phyloP scores from a whole-genome alignment of 2,797 vertebrate species.

The Sebastes minor region DNA sequence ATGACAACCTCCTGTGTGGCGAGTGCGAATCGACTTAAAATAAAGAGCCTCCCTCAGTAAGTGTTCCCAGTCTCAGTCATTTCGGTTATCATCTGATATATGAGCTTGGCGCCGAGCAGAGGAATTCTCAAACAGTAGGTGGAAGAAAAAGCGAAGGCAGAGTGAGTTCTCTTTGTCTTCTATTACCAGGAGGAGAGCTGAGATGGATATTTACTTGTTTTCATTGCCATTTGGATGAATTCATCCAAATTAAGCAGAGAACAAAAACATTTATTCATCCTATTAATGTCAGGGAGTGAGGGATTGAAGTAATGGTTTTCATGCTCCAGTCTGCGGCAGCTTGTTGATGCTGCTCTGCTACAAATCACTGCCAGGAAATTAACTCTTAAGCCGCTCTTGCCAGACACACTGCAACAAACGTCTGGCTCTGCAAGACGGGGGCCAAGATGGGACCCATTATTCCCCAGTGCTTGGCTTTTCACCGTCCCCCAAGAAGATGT shows the following conservation, averaged over 20 bases:
- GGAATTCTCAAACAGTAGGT: slow-evolving; percentile 53
- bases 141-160: slow-evolving; percentile 54
- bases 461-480: slow-evolving; percentile 28
- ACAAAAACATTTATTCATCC: slow-evolving; percentile 81
- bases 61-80: slow-evolving; percentile 53
- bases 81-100: slow-evolving; percentile 66
- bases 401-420: slow-evolving; percentile 57
- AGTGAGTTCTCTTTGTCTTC: slow-evolving; percentile 61
- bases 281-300: slow-evolving; percentile 80
- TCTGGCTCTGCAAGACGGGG: slow-evolving; percentile 54
- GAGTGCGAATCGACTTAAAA: slow-evolving; percentile 59
- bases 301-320: slow-evolving; percentile 78
- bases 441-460: slow-evolving; percentile 44
- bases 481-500: slow-evolving; percentile 40
- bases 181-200: slow-evolving; percentile 55
- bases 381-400: slow-evolving; percentile 70
- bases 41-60: slow-evolving; percentile 50
- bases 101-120: slow-evolving; percentile 36
- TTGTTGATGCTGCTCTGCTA: slow-evolving; percentile 68
- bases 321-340: slow-evolving; percentile 71
- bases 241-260: slow-evolving; percentile 79
- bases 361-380: slow-evolving; percentile 81
- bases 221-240: slow-evolving; percentile 76
- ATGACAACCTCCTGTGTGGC: slow-evolving; percentile 52
- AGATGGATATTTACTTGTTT: slow-evolving; percentile 78